Evolutionary conservation across 2,113 vertebrate species (phyloP).

Genomic region (Ictalurus furcatus): DNA sequence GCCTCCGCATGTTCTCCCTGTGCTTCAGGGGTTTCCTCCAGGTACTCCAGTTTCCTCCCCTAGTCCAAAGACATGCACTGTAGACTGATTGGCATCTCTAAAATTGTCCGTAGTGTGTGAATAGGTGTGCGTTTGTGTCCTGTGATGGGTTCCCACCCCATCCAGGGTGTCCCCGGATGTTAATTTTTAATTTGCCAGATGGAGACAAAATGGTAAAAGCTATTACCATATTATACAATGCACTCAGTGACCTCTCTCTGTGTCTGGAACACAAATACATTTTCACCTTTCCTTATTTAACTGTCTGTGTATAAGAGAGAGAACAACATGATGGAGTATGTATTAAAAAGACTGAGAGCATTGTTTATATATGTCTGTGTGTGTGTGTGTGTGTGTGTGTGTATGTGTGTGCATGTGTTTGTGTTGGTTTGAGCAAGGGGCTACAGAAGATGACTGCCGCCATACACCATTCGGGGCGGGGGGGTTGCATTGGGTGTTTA

Average conservation of each 20-base stretch:
- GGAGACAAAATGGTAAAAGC: not conserved
- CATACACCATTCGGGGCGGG: conserved; percentile 20
- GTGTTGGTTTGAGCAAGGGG: conserved; percentile 2
- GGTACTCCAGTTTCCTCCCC: too few species aligned
- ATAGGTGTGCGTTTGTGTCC: too few species aligned
- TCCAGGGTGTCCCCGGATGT: too few species aligned
- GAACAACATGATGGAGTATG: not conserved
- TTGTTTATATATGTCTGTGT: conserved; percentile 21
- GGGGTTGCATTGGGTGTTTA: not conserved
- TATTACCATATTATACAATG: not conserved
- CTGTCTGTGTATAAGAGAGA: not conserved
- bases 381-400: conserved; percentile 35
- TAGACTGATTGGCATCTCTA: too few species aligned
- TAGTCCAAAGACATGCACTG: too few species aligned
- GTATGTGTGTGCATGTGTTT: conserved; percentile 18
- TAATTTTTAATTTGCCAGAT: not conserved
- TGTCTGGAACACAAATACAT: not conserved
- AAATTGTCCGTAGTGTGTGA: too few species aligned
- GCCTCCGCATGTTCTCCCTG: too few species aligned
- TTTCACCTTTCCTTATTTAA: not conserved
- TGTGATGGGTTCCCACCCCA: too few species aligned
- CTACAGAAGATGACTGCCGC: conserved; percentile 34
- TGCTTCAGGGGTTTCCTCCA: too few species aligned
- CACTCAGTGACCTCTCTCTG: not conserved
- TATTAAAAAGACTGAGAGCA: not conserved